Evolutionary conservation across 37 sponge, comb jelly and placozoan species (phyloP).

Genomic region (Aphrocallistes beatrix): DNA sequence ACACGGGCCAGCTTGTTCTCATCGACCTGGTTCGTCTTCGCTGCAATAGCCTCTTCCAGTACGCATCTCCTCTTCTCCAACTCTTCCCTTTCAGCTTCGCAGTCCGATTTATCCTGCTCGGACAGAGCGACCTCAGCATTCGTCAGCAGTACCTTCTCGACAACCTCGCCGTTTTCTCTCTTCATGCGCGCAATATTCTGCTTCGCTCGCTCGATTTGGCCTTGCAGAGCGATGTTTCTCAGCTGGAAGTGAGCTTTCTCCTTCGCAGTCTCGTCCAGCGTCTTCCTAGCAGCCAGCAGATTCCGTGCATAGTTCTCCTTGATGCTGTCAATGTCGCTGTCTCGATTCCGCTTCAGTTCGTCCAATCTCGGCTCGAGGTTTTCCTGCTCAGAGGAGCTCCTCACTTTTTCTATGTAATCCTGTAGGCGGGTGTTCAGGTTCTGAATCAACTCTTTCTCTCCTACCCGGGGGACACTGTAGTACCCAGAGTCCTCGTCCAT

Average conservation of each 20-base stretch:
- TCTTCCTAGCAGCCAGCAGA: neutral
- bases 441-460: neutral
- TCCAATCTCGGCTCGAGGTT: neutral
- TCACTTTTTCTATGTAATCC: slow-evolving; percentile 8
- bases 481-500: neutral
- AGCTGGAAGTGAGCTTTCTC: slow-evolving; percentile 1
- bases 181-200: neutral
- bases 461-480: neutral
- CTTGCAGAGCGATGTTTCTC: neutral
- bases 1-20: neutral
- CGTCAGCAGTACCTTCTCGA: neutral
- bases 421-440: neutral
- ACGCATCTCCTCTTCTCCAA: neutral
- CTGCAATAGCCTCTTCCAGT: neutral
- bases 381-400: slow-evolving; percentile 5
- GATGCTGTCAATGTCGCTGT: neutral
- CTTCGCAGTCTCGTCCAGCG: slow-evolving; percentile 9
- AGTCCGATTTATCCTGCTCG: neutral
- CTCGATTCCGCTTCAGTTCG: neutral
- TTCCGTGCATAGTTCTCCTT: neutral
- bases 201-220: neutral
- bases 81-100: neutral
- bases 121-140: neutral
- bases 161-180: neutral
- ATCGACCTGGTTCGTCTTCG: neutral